Conservation (phyloP, 2,113 vertebrate species). For the Chionomys nivalis region DNA sequence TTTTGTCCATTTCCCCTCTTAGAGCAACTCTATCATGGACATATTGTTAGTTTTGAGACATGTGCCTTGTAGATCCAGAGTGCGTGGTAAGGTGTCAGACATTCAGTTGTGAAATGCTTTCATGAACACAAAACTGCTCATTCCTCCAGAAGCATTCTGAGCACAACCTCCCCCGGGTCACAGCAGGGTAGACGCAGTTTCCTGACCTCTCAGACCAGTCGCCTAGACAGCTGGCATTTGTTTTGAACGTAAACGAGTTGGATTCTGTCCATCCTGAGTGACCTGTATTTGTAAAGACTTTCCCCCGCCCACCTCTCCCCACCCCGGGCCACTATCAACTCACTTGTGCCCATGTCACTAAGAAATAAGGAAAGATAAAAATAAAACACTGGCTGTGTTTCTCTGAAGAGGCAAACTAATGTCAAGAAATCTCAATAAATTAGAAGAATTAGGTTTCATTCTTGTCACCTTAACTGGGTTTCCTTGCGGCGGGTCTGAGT, state of each 20-base stretch:
- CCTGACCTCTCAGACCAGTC: not conserved
- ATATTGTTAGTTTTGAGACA: constrained; percentile 9
- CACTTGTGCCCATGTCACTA: not conserved
- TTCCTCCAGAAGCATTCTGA: not conserved
- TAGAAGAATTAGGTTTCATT: not conserved
- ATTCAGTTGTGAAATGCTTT: not conserved
- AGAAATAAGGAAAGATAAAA: not conserved
- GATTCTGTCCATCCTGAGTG: not conserved
- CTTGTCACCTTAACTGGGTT: not conserved
- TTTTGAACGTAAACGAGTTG: not conserved
- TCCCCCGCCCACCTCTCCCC: no score
- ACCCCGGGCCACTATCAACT: not conserved
- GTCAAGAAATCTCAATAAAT: not conserved
- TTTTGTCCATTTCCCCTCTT: not conserved
- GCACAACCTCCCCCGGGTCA: not conserved
- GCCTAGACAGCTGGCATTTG: not conserved
- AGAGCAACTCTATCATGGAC: not conserved
- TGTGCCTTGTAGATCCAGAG: not conserved
- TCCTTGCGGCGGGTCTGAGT: not conserved
- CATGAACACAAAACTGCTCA: not conserved
- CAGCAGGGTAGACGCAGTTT: not conserved
- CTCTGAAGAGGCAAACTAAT: not conserved
- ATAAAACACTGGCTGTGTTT: not conserved
- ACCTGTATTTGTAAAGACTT: not conserved
- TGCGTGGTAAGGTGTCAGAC: not conserved